Conservation (phyloP, 2,113 vertebrate species). For the Dolichallabes microphthalmus region DNA sequence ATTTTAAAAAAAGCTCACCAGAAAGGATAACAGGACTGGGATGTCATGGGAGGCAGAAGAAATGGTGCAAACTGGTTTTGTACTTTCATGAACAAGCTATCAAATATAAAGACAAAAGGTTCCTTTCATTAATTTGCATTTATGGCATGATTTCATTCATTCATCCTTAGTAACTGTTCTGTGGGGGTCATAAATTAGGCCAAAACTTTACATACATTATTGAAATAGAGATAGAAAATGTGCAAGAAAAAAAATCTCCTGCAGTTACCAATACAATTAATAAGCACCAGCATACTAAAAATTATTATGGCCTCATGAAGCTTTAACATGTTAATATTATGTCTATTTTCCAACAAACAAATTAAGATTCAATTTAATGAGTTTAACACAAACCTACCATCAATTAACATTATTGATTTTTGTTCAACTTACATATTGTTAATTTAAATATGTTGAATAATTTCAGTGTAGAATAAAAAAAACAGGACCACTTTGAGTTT, state of each 20-base stretch:
- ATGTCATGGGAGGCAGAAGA: background rate
- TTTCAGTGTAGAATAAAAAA: background rate
- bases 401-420: too few species aligned
- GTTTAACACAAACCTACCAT: too few species aligned
- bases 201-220: background rate
- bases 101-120: too few species aligned
- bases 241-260: background rate
- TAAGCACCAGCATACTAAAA: background rate
- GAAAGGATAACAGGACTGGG: background rate
- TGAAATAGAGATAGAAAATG: background rate
- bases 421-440: too few species aligned
- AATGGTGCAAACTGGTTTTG: background rate
- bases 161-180: background rate
- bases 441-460: too few species aligned
- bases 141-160: background rate
- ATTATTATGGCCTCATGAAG: background rate
- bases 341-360: too few species aligned
- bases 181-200: background rate
- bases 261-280: background rate
- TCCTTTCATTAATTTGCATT: too few species aligned
- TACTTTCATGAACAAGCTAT: background rate
- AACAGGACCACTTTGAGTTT: background rate
- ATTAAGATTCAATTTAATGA: too few species aligned
- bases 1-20: background rate
- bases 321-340: too few species aligned